phyloP scores from a whole-genome alignment of 2,113 vertebrate species.

The Glareola pratincola region DNA sequence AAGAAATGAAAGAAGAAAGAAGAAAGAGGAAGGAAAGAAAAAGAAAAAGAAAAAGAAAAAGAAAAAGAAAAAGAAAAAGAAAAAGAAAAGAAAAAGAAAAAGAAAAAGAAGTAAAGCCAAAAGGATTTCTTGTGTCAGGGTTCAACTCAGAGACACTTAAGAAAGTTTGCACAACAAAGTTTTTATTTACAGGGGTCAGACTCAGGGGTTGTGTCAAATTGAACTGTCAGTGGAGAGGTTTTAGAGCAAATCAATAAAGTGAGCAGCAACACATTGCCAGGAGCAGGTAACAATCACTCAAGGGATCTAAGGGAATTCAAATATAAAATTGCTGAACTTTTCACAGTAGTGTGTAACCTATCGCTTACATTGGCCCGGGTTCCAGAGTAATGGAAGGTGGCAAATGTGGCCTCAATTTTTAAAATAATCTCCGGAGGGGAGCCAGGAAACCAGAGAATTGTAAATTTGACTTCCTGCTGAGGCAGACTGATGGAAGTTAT shows the following conservation, averaged over 20 bases:
- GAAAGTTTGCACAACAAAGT: constrained; percentile 8
- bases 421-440: constrained; percentile 63
- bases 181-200: constrained; percentile 8
- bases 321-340: constrained; percentile 52
- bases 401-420: constrained; percentile 67
- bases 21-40: accelerated
- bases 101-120: accelerated
- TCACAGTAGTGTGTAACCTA: constrained; percentile 25
- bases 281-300: constrained; percentile 47
- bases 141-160: background rate
- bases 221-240: background rate
- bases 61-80: accelerated
- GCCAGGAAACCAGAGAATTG: constrained; percentile 65
- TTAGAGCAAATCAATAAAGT: constrained; percentile 27
- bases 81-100: accelerated
- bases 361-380: constrained; percentile 46
- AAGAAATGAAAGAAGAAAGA: too few species aligned
- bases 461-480: constrained; percentile 58
- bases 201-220: background rate
- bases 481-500: constrained; percentile 55
- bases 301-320: constrained; percentile 44
- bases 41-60: accelerated
- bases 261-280: constrained; percentile 6
- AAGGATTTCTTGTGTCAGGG: background rate
- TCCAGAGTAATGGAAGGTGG: constrained; percentile 61